Conservation (phyloP, 1,140 invertebrate genomes). For the Thaumetopoea pityocampa region DNA sequence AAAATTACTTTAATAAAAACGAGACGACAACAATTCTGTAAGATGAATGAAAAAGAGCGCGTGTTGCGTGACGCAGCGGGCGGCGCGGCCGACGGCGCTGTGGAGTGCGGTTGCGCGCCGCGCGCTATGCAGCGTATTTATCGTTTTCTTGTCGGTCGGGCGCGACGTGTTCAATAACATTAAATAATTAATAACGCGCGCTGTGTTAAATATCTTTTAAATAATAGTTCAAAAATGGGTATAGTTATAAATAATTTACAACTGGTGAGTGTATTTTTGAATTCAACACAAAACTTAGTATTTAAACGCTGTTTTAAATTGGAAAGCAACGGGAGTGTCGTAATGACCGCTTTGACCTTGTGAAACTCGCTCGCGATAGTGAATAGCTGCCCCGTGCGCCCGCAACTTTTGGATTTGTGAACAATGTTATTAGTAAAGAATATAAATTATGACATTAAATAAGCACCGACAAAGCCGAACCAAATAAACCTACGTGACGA, state of each 20-base stretch:
- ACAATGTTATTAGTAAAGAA: too few species aligned
- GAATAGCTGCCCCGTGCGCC: conserved; percentile 42
- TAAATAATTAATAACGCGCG: conserved; percentile 24
- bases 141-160: conserved; percentile 50
- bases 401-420: conserved; percentile 35
- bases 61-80: conserved; percentile 44
- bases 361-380: conserved; percentile 70
- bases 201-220: conserved; percentile 35
- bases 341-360: conserved; percentile 75
- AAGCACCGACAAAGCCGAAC: too few species aligned
- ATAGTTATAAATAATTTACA: conserved; percentile 63
- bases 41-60: conserved; percentile 67
- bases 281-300: conserved; percentile 25
- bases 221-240: conserved; percentile 55
- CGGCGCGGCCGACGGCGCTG: conserved; percentile 39
- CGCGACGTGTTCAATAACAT: conserved; percentile 51
- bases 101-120: conserved; percentile 11
- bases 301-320: conserved; percentile 44
- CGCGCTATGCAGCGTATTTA: conserved; percentile 32
- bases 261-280: conserved; percentile 45
- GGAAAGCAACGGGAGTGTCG: conserved; percentile 70
- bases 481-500: too few species aligned
- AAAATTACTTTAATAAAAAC: conserved; percentile 27
- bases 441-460: too few species aligned
- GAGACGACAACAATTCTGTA: conserved; percentile 61